Base-by-base conservation (phyloP, 2,888 invertebrate genomes). In the Steinernema hermaphroditum region DNA sequence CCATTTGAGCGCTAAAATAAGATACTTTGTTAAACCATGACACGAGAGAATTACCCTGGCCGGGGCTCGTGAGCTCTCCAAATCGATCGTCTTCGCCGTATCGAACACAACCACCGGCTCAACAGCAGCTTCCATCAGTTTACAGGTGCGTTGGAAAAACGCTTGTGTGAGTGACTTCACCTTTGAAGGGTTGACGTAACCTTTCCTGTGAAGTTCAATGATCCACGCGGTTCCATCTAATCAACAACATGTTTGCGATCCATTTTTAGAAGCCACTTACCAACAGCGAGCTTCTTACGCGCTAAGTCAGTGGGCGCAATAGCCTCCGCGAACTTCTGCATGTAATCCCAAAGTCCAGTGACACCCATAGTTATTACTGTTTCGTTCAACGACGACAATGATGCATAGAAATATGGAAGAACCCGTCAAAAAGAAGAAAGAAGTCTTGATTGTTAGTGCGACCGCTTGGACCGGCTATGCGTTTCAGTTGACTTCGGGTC, bases 221-320 rank as follows among this genome's bases (percentile, higher is more conserved):
- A 73, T 54, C 70, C 73, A 19, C 32, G 74, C 44, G 16, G 70
- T 50, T 49, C 79, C 75, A 54, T 78, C 62, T 62, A 62, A 62
- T 16, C 24, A 9, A 1, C 4, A 37, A 29, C 22, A 32, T 34
- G 6, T 27, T 16, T 62, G 16, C 14, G 22, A 14, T 62, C 29
- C 6, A 32, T 32, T 29, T n/a, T 12, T 19, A 16, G 4, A 62
- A 29, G 32, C 8, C n/a, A 73, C 75, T 69, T n/a, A 80, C 81
- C 81, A 19, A 81, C 77, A 1, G 80, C 70, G 0, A 81, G 22
- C 2, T 73, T 75, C 69, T 78, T 80, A 27, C 72, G 73, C 0
- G 76, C 72, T 9, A 81, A 57, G 2, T 74, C 73, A 0, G 62
- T 46, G 4, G 74, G 41, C 12, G 68, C 22, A 41, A 68, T 22